Percentiles rank a stretch among this genome's conserved stretches.
Conservation (phyloP, 2,797 vertebrate species). For the Enteromius thamalakanensis region DNA sequence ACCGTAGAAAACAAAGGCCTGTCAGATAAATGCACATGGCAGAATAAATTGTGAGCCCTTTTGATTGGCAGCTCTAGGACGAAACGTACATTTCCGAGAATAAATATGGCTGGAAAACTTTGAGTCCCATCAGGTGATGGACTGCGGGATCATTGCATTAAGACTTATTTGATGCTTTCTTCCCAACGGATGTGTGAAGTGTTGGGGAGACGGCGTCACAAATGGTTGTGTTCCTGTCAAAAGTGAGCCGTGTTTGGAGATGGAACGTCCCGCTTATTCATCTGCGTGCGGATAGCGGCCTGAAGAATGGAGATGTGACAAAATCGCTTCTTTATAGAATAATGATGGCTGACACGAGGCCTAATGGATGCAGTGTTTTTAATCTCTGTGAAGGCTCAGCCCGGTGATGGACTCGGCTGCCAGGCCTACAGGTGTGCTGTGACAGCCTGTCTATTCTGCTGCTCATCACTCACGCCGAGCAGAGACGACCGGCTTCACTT, state of each 20-base stretch:
- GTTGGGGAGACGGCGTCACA: slow-evolving; percentile 73
- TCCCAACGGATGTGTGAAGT: slow-evolving; percentile 66
- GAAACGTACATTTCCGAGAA: slow-evolving; percentile 57
- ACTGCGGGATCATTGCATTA: slow-evolving; percentile 68
- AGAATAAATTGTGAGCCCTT: slow-evolving; percentile 59
- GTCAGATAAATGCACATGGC: slow-evolving; percentile 61
- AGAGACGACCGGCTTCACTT: slow-evolving; percentile 63
- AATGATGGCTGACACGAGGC: slow-evolving; percentile 79
- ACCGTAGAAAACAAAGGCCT: slow-evolving; percentile 62
- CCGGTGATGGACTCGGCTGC: slow-evolving; percentile 57
- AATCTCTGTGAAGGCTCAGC: slow-evolving; percentile 72
- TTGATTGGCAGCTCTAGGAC: slow-evolving; percentile 61
- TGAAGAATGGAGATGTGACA: slow-evolving; percentile 84
- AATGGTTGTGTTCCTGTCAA: slow-evolving; percentile 82
- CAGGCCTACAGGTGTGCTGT: slow-evolving; percentile 75
- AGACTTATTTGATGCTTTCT: slow-evolving; percentile 75
- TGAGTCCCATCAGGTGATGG: slow-evolving; percentile 54
- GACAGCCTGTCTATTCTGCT: slow-evolving; percentile 61
- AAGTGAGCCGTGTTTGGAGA: slow-evolving; percentile 77
- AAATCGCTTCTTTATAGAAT: slow-evolving; percentile 81
- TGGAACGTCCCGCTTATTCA: slow-evolving; percentile 78
- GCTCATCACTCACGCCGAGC: slow-evolving; percentile 58
- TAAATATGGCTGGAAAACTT: slow-evolving; percentile 61
- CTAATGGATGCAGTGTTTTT: slow-evolving; percentile 80
- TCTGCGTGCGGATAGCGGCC: slow-evolving; percentile 73